Evolutionary conservation across 2,113 vertebrate genomes (phyloP).

Genomic region (Chroicocephalus ridibundus): DNA sequence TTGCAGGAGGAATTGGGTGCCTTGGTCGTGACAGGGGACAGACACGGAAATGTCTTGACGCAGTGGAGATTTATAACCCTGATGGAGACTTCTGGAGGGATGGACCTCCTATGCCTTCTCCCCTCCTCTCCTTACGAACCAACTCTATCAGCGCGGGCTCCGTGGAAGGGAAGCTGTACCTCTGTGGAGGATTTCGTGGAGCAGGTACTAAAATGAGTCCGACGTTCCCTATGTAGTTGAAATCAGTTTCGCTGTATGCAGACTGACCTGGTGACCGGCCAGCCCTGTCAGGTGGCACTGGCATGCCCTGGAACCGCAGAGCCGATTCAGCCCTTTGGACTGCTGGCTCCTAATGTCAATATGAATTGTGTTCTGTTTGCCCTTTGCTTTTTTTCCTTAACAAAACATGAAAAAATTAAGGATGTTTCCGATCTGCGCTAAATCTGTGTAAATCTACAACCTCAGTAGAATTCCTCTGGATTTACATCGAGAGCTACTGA

Average conservation of each 20-base stretch:
- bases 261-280: not conserved
- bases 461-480: not conserved
- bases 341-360: constrained; percentile 2
- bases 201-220: constrained; percentile 80
- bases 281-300: not conserved
- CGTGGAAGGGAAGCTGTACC: constrained; percentile 90
- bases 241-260: not conserved
- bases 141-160: constrained; percentile 84
- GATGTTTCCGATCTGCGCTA: not conserved
- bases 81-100: constrained; percentile 92
- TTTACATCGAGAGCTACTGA: not conserved
- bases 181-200: constrained; percentile 93
- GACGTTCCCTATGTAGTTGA: not conserved
- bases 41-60: constrained; percentile 88
- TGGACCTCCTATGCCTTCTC: constrained; percentile 84
- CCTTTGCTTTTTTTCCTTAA: not conserved
- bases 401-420: not conserved
- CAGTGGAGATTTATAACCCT: constrained; percentile 92
- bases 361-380: not conserved
- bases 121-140: constrained; percentile 86
- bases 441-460: not conserved
- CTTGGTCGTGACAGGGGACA: constrained; percentile 89
- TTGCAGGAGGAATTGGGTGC: constrained; percentile 92
- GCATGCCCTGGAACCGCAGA: not conserved
- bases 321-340: constrained; percentile 4